Base-by-base conservation (phyloP, 2,888 invertebrate species). In the Andricus curvator region DNA sequence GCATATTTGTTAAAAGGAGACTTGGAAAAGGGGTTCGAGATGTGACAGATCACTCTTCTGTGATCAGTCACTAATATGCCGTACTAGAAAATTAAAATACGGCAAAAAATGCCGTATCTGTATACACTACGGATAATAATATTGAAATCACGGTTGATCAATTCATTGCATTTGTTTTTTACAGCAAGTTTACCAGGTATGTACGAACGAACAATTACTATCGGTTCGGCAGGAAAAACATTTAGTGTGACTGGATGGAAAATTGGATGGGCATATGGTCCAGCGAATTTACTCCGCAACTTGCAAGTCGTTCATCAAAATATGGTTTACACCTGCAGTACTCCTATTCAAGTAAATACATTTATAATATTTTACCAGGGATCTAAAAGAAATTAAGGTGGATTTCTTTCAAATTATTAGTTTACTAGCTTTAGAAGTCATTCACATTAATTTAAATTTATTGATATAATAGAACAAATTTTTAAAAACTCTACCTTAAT, bases 181-280 rank as follows among this genome's bases (percentile, higher is more conserved):
- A 15, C 90, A 96, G 98, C 98, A 0, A 96, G 98, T 0, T 92
- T 99, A 11, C 99, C 99, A 0, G 98, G 94, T 22, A 99, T 99
- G 99, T 99, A 98, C 97, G 98, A 99, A 85, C 95, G 99, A 37
- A 99, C 99, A 0, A 96, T 99, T 56, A 99, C 99, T 0, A 96
- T 99, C 84, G 99, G 99, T 0, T 99, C 99, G 33, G 99, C 99
- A 0, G 99, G 99, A 0, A 99, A 99, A 94, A 98, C 98, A 1
- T 99, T 99, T 94, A 98, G 98, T 78, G 98, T 98, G 20, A 99
- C 99, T 0, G 99, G 99, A 5, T 98, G 98, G 98, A 99, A 97
- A 94, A 95, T 96, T 4, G 99, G 99, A 78, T 99, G 99, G 99
- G 97, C 97, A 0, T 97, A 99, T 92, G 99, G 97, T 0, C 99